phyloP scores from a whole-genome alignment of 2,797 vertebrate species.

The Morelia viridis region DNA sequence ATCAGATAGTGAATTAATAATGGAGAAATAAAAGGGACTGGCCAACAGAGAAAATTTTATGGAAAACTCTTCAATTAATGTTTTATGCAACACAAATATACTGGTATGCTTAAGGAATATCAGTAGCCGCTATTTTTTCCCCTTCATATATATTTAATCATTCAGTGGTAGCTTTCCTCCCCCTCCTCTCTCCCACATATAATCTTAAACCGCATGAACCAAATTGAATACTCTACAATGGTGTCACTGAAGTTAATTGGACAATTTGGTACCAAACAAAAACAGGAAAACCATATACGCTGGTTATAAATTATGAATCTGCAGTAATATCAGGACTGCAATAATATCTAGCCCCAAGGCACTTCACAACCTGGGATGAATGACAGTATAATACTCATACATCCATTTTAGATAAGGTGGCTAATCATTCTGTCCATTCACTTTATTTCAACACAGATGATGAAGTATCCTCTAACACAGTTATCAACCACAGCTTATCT shows the following conservation, averaged over 20 bases:
- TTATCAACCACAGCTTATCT: background rate
- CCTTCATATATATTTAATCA: background rate
- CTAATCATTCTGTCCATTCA: background rate
- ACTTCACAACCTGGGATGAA: background rate
- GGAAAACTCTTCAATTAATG: constrained; percentile 20
- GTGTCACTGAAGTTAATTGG: background rate
- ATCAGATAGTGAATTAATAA: constrained; percentile 33
- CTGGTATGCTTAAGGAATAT: background rate
- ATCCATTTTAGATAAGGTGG: background rate
- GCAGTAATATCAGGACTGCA: background rate
- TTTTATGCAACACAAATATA: background rate
- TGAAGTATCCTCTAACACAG: background rate
- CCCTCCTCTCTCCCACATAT: background rate
- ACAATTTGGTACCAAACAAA: background rate
- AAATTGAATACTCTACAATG: background rate
- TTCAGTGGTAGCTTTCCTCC: background rate
- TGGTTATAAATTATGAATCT: background rate
- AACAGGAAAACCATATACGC: background rate
- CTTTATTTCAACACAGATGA: background rate
- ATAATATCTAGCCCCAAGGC: background rate
- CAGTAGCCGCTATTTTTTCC: background rate
- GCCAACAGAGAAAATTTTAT: constrained; percentile 10
- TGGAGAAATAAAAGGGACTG: background rate
- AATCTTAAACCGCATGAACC: background rate
- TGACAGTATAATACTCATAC: background rate